A percentile compares a stretch with the other conserved stretches of the same genome.
phyloP scores from a whole-genome alignment of 2,113 vertebrate genomes.

The Tauraco erythrolophus region DNA sequence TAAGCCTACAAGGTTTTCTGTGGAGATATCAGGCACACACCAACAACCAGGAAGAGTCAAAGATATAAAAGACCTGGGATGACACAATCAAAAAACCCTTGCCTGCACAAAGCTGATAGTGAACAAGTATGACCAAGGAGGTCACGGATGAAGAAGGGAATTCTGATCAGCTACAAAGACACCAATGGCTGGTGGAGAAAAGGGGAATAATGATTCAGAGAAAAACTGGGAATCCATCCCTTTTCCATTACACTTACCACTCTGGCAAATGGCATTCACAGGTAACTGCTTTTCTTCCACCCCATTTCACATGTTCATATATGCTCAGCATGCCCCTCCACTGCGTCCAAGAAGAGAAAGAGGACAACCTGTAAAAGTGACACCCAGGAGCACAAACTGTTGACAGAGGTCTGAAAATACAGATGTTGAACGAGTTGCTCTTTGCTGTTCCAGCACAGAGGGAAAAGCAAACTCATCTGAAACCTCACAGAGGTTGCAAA shows the following conservation, averaged over 20 bases:
- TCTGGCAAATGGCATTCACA: background rate
- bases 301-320: background rate
- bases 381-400: background rate
- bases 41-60: background rate
- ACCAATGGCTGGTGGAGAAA: background rate
- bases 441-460: background rate
- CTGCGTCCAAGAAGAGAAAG: background rate
- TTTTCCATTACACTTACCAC: background rate
- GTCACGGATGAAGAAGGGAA: background rate
- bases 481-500: background rate
- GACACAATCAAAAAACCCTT: background rate
- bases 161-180: background rate
- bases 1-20: background rate
- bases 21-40: background rate
- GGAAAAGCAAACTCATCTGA: background rate
- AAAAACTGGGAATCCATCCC: background rate
- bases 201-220: background rate
- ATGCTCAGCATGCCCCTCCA: background rate
- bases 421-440: background rate
- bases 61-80: background rate
- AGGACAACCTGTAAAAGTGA: background rate
- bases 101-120: background rate
- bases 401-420: background rate
- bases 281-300: background rate
- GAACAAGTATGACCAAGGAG: background rate